Conservation (phyloP, 2,888 invertebrate species). For the Yponomeuta evonymella region DNA sequence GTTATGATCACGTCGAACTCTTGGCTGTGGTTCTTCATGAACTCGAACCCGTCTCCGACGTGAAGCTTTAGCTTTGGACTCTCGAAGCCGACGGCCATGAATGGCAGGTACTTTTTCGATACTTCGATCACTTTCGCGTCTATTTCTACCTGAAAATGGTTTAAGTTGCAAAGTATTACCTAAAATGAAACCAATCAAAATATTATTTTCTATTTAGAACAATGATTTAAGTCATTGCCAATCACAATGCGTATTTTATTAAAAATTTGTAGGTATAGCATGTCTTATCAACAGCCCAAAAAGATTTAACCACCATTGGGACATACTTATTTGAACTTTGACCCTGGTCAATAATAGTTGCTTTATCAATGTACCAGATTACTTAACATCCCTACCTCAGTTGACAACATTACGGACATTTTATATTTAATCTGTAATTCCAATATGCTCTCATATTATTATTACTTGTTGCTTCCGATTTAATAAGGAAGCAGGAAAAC, state of each 20-base stretch:
- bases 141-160: conserved; percentile 88
- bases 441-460: background rate
- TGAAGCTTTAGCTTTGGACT: conserved; percentile 88
- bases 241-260: too few species aligned
- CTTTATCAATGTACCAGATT: background rate
- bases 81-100: conserved; percentile 91
- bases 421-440: background rate
- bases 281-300: background rate
- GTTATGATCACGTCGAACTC: conserved; percentile 99
- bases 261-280: background rate
- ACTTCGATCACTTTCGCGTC: conserved; percentile 93
- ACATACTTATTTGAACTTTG: background rate
- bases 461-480: too few species aligned
- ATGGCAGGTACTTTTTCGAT: conserved; percentile 91
- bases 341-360: background rate
- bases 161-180: too few species aligned
- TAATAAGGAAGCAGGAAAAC: too few species aligned
- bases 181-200: too few species aligned
- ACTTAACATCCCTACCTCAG: background rate
- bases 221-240: too few species aligned
- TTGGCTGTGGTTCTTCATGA: conserved; percentile 88
- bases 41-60: conserved; percentile 96
- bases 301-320: background rate
- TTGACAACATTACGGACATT: background rate
- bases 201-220: too few species aligned